Conservation (phyloP, 2,888 invertebrate species). For the Trachelus stipa region DNA sequence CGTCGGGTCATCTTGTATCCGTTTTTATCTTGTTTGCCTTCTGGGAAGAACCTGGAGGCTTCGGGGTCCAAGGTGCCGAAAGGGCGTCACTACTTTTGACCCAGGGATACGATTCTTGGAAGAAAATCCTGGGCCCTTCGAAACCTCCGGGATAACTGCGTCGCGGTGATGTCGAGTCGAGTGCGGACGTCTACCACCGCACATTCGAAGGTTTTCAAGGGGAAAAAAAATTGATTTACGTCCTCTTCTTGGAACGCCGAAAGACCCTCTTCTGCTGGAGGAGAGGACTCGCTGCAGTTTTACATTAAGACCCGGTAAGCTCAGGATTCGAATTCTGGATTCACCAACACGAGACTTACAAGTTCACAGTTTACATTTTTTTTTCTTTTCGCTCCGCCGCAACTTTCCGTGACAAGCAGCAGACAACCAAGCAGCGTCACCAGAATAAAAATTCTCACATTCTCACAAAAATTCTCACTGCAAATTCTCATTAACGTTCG, state of each 20-base stretch:
- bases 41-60: neutral
- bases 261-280: neutral
- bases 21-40: neutral
- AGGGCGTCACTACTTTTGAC: slow-evolving; percentile 22
- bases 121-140: slow-evolving; percentile 8
- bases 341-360: neutral
- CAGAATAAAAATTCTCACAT: neutral
- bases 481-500: neutral
- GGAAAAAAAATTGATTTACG: neutral
- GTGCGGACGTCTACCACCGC: neutral
- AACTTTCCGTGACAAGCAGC: neutral
- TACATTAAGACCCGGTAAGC: neutral
- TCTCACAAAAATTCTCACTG: too few relatives aligned
- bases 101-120: slow-evolving; percentile 18
- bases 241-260: neutral
- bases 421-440: neutral
- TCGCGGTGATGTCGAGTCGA: neutral
- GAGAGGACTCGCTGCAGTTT: neutral
- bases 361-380: neutral
- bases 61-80: neutral
- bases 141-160: neutral
- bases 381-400: neutral
- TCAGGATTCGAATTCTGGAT: neutral
- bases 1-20: neutral
- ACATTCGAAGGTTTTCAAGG: neutral